phyloP scores from a whole-genome alignment of 2,888 invertebrate genomes.

The Axea sp. region DNA sequence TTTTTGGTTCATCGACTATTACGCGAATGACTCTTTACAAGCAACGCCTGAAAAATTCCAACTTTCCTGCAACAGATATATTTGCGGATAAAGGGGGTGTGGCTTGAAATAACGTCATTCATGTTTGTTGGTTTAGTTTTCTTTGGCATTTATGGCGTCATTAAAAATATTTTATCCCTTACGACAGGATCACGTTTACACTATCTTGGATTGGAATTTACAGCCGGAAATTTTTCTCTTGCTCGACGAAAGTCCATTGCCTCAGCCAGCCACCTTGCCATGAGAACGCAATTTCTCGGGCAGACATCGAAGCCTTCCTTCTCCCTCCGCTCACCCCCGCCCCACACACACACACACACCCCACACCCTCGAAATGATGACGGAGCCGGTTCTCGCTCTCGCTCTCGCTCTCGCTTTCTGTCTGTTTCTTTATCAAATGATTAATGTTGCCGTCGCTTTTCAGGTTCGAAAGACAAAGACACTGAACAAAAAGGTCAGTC shows the following conservation, averaged over 20 bases:
- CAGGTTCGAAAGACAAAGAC: conserved; percentile 20
- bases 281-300: conserved; percentile 35
- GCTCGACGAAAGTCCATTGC: conserved; percentile 33
- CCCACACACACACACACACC: no score
- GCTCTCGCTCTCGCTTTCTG: conserved; percentile 14
- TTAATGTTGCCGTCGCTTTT: conserved; percentile 31
- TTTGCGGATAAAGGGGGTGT: no score
- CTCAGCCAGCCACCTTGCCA: conserved; percentile 25
- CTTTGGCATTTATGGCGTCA: no score
- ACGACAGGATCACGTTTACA: conserved; percentile 14
- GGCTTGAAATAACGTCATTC: no score
- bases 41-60: no score
- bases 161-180: conserved; percentile 58
- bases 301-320: neutral
- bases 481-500: conserved; percentile 10
- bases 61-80: no score
- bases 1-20: no score
- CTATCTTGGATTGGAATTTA: conserved; percentile 25
- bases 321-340: no score
- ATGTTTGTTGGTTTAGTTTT: no score
- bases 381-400: conserved; percentile 20
- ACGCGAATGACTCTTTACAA: no score
- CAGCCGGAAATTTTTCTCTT: conserved; percentile 32
- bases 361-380: conserved; percentile 1
- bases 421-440: conserved; percentile 19